Base-by-base conservation (phyloP, 92 coral and sea anemone genomes). In the Zoanthus sansibaricus region DNA sequence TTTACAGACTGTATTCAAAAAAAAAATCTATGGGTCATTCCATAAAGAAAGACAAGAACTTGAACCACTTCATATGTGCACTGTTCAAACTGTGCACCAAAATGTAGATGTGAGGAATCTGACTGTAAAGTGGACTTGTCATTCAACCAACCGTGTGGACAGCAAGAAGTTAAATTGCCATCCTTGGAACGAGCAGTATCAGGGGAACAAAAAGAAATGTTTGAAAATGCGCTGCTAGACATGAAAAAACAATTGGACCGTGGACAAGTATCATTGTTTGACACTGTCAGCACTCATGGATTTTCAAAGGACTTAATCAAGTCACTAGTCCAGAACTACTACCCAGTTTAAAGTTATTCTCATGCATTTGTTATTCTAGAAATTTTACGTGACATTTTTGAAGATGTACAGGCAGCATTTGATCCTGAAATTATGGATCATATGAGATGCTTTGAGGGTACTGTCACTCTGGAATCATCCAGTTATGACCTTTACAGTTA, bases 141-240 rank as follows among this genome's bases (percentile, higher is more conserved):
- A 31, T 56, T 78, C 68, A 15, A 66, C 82, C 58, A 76, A 76
- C 82, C 82, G 16, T 48, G 82, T 76, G 82, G 82, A 76, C 52
- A 61, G 8, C 68, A 61, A 61, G 68, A 61, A 61, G 25, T 61
- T 61, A 16, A 61, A 16, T 61, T 61, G 68, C 25, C 21, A 61
- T 61, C 68, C 25, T 61, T 61, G 3, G 68, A 61, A 20, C 68
- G 31, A 61, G 21, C 68, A 61, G 68, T 61, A 16, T 61, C 68
- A 61, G 68, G 20, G 17, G 68, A 61, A 7, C 68, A 61, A 61
- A 61, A 30, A 3, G 25, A 18, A 61, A 61, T 7, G 20, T 61
- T 61, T 61, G 17, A 20, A 61, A 61, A 61, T 61, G 68, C 68
- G 5, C 68, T 58, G 68, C 25, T 61, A 1, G 68, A 61, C 68